A percentile compares a stretch with the other conserved stretches of the same genome.
Conservation (phyloP, 2,888 invertebrate genomes). For the Ophioninae sp. region DNA sequence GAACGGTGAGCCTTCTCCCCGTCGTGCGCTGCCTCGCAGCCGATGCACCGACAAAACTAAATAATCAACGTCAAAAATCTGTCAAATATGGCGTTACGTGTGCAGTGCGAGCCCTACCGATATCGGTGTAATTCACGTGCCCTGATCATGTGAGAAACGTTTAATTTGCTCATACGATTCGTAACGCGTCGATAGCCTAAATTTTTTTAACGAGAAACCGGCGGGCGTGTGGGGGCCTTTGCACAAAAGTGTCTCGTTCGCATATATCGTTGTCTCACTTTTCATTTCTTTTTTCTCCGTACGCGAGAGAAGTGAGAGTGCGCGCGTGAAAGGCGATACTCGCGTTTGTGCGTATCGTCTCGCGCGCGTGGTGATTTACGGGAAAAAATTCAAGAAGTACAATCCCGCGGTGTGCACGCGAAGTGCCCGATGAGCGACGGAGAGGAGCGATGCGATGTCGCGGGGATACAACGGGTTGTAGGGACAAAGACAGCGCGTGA, state of each 20-base stretch:
- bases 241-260: conserved; percentile 43
- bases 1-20: conserved; percentile 61
- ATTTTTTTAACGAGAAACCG: conserved; percentile 18
- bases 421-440: conserved; percentile 1
- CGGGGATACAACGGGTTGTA: conserved; percentile 9
- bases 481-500: conserved; percentile 22
- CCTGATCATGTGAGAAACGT: conserved; percentile 26
- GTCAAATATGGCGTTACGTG: conserved; percentile 82
- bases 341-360: conserved; percentile 2
- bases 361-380: conserved; percentile 10
- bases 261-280: background rate
- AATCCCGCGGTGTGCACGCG: conserved; percentile 25
- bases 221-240: conserved; percentile 14
- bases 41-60: conserved; percentile 78
- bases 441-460: conserved; percentile 1
- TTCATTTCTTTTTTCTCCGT: conserved; percentile 2
- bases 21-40: conserved; percentile 73
- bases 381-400: conserved; percentile 10
- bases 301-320: conserved; percentile 48
- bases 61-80: conserved; percentile 84
- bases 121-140: background rate
- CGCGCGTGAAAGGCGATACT: conserved; percentile 52
- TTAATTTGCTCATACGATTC: background rate
- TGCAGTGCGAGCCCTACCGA: conserved; percentile 68
- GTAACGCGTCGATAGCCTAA: background rate